phyloP scores from a whole-genome alignment of 2,888 invertebrate species.

The Siphlonurus alternatus region DNA sequence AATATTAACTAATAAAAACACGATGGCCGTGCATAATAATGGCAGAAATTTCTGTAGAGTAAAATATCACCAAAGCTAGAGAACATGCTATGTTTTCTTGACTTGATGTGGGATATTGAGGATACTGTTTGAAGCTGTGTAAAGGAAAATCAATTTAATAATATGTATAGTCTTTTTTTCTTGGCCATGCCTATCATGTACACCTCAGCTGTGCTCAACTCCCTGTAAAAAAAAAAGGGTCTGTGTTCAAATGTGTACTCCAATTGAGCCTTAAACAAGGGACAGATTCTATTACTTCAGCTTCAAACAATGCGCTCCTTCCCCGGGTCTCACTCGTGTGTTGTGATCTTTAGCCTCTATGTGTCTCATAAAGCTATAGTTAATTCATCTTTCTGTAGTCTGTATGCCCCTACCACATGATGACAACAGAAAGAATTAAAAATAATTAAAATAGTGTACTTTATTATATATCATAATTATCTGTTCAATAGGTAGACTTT shows the following conservation, averaged over 20 bases:
- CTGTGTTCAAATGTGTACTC: neutral
- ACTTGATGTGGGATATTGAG: no score
- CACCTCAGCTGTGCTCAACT: neutral
- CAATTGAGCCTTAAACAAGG: conserved; percentile 6
- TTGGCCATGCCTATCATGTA: neutral
- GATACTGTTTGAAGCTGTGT: no score
- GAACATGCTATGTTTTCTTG: no score
- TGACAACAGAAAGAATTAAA: neutral
- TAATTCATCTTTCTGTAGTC: neutral
- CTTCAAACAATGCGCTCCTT: no score
- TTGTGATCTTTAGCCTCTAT: conserved; percentile 18
- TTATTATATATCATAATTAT: neutral
- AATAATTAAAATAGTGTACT: neutral
- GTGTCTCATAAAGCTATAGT: neutral
- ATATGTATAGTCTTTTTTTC: neutral
- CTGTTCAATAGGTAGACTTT: neutral
- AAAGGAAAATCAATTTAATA: neutral
- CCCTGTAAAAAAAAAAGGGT: neutral
- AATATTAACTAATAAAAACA: no score
- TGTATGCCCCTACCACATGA: neutral
- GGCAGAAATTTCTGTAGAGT: no score
- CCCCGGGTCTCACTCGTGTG: conserved; percentile 24
- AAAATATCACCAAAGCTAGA: no score
- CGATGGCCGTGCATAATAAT: no score
- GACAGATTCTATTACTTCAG: no score